phyloP scores from a whole-genome alignment of 2,113 vertebrate species.

The Coracopsis vasa region DNA sequence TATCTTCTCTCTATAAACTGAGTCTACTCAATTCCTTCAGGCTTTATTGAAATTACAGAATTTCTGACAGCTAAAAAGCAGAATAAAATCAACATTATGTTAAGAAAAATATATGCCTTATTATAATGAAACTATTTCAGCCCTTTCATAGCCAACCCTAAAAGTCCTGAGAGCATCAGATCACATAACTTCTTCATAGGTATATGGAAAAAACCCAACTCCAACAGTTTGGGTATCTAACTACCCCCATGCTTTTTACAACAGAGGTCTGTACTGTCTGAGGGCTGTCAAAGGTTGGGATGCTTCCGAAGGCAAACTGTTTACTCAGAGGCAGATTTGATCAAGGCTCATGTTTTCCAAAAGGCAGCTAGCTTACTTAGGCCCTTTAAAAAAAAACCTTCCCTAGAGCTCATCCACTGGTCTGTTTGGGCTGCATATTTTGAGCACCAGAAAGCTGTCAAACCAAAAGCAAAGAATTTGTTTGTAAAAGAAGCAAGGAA shows the following conservation, averaged over 20 bases:
- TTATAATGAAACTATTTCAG: not conserved
- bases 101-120: not conserved
- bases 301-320: not conserved
- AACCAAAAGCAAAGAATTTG: not conserved
- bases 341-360: not conserved
- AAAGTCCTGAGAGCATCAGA: not conserved
- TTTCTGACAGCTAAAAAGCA: not conserved
- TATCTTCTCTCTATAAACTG: not conserved
- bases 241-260: not conserved
- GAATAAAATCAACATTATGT: not conserved
- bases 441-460: not conserved
- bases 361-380: not conserved
- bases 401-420: not conserved
- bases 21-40: not conserved
- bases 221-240: not conserved
- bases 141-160: not conserved
- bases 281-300: not conserved
- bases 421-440: not conserved
- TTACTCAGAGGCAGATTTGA: not conserved
- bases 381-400: not conserved
- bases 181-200: not conserved
- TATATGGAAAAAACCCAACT: not conserved
- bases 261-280: not conserved
- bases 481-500: not conserved
- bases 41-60: not conserved